Evolutionary conservation across 1,140 invertebrate species (phyloP).

Genomic region (Platyscapa corneri): DNA sequence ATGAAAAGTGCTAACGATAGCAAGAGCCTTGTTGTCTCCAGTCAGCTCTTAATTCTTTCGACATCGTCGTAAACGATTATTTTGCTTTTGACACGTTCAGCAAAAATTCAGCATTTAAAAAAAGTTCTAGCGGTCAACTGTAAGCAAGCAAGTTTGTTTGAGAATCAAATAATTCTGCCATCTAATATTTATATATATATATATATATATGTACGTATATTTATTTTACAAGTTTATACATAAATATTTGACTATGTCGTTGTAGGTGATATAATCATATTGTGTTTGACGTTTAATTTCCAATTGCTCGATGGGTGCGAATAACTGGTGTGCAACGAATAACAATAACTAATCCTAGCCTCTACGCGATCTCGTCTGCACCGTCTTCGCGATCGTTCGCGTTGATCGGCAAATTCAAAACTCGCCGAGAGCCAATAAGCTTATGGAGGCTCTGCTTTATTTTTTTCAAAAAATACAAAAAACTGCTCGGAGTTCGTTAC

Average conservation of each 20-base stretch:
- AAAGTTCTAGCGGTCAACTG: background rate
- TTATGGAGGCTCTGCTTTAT: background rate
- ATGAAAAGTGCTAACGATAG: background rate
- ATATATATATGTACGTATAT: background rate
- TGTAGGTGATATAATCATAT: background rate
- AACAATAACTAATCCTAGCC: background rate
- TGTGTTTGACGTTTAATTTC: background rate
- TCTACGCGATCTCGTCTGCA: background rate
- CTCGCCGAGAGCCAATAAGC: too few relatives aligned
- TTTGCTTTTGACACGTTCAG: background rate
- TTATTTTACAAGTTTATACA: constrained; percentile 45
- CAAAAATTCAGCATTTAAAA: background rate
- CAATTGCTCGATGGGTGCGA: background rate
- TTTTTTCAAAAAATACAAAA: background rate
- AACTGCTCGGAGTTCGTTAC: background rate
- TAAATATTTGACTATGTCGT: background rate
- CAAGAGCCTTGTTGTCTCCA: background rate
- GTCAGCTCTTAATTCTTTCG: background rate
- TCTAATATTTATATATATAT: background rate
- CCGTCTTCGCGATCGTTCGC: background rate
- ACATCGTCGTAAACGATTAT: background rate
- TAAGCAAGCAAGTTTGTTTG: background rate
- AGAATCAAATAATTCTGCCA: constrained; percentile 7
- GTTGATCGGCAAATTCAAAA: background rate
- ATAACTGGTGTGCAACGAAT: background rate